Evolutionary conservation across 1,140 invertebrate genomes (phyloP), one percentile per base, ranked within the genome.

Genomic region (Atta cephalotes): DNA sequence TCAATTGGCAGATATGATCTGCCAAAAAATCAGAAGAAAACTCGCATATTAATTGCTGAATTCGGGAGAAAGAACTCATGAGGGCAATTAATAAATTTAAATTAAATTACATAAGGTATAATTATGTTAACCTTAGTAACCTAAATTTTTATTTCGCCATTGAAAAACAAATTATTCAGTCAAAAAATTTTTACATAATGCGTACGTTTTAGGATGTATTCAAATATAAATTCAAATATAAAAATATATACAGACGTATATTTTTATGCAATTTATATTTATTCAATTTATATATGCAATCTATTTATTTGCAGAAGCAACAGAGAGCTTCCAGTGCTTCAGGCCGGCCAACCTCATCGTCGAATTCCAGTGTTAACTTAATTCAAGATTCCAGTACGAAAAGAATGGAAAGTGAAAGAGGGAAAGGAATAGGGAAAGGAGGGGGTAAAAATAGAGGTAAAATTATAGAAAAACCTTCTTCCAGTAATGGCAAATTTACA

Each of bases 331-430:
- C 89, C 21, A 66, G 90, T 12, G 53, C 72, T 18, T 70, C 90
- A 6, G 51, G 65, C 14, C 88, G 92, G 35, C 85, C 92, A 3
- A 68, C 79, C 7, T 90, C 91, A 21, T 87, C 91, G 6, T 88
- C 90, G 28, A 81, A 56, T n/a, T 89, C 91, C 12, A 91, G 72
- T 74, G 71, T 51, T 25, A 88, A 77, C 25, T 63, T 88, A 21
- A 77, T 77, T 62, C 87, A 86, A 76, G 49, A 45, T 76, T 85
- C 88, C 49, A 76, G 18, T 62, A 21, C 65, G 6, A 93, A 89
- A 88, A 35, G 68, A 91, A 93, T 93, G 92, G 89, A 89, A 9
- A 94, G 76, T 80, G 49, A 70, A 70, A 70, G 39, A 70, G 66
- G 39, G 16, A 70, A 70, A 25, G 21, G 12, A 25, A 7, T 12